Evolutionary conservation across 2,888 invertebrate genomes (phyloP), one percentile per base, ranked within the genome.

Genomic region (Agonum fuliginosum): DNA sequence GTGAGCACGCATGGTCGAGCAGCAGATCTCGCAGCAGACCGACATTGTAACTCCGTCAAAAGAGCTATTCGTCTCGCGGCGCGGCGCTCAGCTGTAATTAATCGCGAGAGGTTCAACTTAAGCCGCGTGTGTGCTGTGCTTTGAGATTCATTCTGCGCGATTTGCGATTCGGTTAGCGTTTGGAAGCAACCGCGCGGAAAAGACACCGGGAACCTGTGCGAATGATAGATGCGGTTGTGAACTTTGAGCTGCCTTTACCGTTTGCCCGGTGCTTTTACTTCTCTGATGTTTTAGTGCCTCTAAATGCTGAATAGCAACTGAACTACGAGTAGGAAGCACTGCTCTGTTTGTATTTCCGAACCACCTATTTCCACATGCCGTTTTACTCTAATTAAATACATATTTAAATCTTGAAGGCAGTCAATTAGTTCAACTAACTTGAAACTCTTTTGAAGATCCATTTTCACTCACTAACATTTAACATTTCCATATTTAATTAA

Each of bases 31-130:
- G 17, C 48, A 12, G 4, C 48, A 48, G 48, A 8, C 6, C 48
- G 48, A 54, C 22, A 22, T n/a, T 54, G 54, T 67, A 41, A 67
- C 41, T 67, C 20, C 41, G 67, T 67, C 37, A 67, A 67, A 67
- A 67, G 67, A 67, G 37, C 41, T 14, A 62, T 27, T 27, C 58
- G 27, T 34, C 58, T 62, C 58, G 19, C 34, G 65, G 65, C 65
- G 19, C n/a, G 30, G 30, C 27, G 58, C 58, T 62, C 58, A 27
- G 14, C 58, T 62, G 58, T 62, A 62, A 62, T 62, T 27, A 62
- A 62, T 30, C 58, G 58, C 58, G 17, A 37, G 46, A 62, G 58
- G 27, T 62, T 30, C 10, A 62, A 14, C 58, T 27, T 27, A 27
- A 30, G 34, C 30, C 17, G 58, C 46, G 12, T 46, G 46, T 46